Evolutionary conservation across 2,113 vertebrate genomes (phyloP).

Genomic region (Phocoena sinus): DNA sequence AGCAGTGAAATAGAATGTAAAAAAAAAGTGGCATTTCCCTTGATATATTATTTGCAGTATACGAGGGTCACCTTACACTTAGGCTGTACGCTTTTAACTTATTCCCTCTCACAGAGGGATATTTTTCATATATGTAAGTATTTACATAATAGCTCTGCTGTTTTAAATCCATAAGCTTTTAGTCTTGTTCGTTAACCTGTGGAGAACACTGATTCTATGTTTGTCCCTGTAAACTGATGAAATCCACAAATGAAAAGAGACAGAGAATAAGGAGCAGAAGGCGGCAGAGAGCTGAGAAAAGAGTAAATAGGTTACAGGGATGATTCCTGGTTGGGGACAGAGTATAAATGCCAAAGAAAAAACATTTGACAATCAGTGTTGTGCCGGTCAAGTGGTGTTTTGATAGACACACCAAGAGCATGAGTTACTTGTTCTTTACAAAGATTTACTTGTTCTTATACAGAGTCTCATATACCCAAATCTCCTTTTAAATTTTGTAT

Average conservation of each 20-base stretch:
- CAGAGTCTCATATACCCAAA: neutral
- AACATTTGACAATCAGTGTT: accelerated
- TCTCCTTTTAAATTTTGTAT: neutral
- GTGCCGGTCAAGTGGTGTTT: neutral
- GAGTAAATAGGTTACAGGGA: neutral
- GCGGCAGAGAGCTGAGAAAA: neutral
- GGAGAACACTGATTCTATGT: neutral
- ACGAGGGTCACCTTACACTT: neutral
- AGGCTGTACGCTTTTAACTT: neutral
- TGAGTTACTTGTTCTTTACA: neutral
- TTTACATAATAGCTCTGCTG: neutral
- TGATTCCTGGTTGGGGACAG: neutral
- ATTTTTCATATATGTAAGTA: neutral
- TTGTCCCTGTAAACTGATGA: neutral
- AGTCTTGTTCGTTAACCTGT: neutral
- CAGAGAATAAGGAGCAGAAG: neutral
- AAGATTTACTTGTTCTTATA: neutral
- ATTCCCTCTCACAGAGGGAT: neutral
- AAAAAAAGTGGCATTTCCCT: neutral
- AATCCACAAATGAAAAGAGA: neutral
- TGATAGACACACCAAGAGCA: neutral
- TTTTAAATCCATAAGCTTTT: neutral
- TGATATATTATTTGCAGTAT: neutral
- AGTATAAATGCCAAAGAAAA: neutral
- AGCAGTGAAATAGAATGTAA: neutral